Base-by-base conservation (phyloP, 2,113 vertebrate species). In the Odocoileus virginianus region DNA sequence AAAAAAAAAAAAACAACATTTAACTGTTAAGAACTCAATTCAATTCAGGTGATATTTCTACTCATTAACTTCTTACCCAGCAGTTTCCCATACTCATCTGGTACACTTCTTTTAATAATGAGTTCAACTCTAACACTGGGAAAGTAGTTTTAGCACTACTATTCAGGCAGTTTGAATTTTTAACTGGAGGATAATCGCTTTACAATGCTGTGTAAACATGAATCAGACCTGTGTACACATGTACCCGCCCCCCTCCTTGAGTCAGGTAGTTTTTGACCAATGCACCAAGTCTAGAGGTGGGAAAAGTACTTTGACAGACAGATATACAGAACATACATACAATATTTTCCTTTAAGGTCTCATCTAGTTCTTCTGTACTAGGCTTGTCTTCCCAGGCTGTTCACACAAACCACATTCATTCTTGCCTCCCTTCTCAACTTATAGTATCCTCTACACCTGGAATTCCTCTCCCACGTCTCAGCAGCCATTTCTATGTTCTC, bases 11-110 rank as follows among this genome's bases (percentile, higher is more conserved):
- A 83, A 89, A 28, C 36, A 89, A 84, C 79, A 87, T 81, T 86
- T 89, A 58, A 96, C 19, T 11, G 12, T 84, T 96, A 96, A 55
- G 40, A 95, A 95, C 71, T 78, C 64, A 96, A 61, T 87, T 92
- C 43, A 81, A 21, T 50, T 50, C 78, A 90, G 30, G 45, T 45
- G 25, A 7, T 60, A 92, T 45, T 94, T 92, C 82, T 85, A 90
- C 50, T 91, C 33, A 84, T 19, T 93, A 23, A 60, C 71, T 96
- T 97, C 57, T 43, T 93, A 90, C 3, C 50, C 21, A 78, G 28
- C 14, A 58, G 17, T 90, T 87, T 61, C 60, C 45, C 36, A 43
- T 23, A 96, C 4, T 33, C n/a, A 47, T 9, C 15, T 7, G 52
- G 7, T 9, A 36, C 19, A 71, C 19, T 14, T 58, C 33, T 91